Conservation (phyloP, 2,888 invertebrate genomes). For the Cataglyphis albicans region DNA sequence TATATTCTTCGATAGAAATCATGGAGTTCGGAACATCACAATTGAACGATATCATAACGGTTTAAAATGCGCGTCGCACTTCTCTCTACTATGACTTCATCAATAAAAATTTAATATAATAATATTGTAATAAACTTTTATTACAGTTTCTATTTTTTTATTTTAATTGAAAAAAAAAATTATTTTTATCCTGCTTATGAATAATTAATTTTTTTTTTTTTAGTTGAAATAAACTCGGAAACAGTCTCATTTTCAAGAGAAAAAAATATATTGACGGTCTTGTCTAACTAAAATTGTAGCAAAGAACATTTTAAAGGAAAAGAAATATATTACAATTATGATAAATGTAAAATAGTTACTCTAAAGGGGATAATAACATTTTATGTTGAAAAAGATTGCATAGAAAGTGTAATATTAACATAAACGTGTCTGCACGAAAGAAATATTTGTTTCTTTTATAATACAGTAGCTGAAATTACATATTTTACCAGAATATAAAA, state of each 20-base stretch:
- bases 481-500: constrained; percentile 5
- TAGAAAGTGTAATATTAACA: constrained; percentile 29
- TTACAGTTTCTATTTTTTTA: constrained; percentile 3
- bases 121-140: not conserved
- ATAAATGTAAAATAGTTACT: constrained; percentile 31
- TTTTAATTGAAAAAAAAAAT: not conserved
- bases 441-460: constrained; percentile 10
- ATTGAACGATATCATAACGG: not conserved
- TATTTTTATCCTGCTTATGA: constrained; percentile 11
- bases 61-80: constrained; percentile 9
- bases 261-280: constrained; percentile 4
- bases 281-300: constrained; percentile 21
- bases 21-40: constrained; percentile 26
- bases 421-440: not conserved
- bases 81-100: not conserved
- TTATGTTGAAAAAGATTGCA: constrained; percentile 22
- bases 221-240: constrained; percentile 21
- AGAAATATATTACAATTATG: constrained; percentile 44
- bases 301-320: constrained; percentile 15
- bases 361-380: constrained; percentile 33
- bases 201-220: constrained; percentile 36
- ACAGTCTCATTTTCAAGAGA: constrained; percentile 15
- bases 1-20: constrained; percentile 44
- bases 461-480: constrained; percentile 3
- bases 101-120: not conserved